Conservation (phyloP, 30 jellyfish, hydroid and myxozoan genomes). For the Rhopilema esculentum region DNA sequence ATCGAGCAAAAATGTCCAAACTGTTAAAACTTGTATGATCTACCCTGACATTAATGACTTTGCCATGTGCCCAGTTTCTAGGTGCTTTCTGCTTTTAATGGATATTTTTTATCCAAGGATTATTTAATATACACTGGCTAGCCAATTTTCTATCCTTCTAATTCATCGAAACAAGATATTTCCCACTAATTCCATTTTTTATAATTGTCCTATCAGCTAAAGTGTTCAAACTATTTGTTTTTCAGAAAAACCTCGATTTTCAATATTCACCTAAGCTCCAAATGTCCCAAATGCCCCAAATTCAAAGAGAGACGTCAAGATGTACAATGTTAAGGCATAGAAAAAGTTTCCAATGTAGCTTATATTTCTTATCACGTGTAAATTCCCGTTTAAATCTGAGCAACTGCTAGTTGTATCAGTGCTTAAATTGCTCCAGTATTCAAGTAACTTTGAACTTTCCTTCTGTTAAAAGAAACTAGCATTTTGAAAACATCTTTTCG, state of each 20-base stretch:
- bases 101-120: background rate
- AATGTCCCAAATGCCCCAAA: no score
- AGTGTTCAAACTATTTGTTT: background rate
- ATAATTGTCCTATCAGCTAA: background rate
- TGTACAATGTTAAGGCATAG: no score
- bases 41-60: background rate
- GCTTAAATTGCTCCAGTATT: no score
- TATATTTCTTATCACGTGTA: no score
- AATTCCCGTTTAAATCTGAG: no score
- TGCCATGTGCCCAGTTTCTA: background rate
- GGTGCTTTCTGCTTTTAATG: background rate
- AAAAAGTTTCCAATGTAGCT: no score
- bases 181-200: background rate
- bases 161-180: background rate
- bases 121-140: background rate
- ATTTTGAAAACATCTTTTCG: no score
- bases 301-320: no score
- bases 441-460: no score
- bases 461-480: no score
- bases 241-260: background rate
- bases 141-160: background rate
- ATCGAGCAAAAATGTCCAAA: background rate
- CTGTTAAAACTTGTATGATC: background rate
- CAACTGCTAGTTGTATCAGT: no score
- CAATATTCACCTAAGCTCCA: no score